phyloP scores from a whole-genome alignment of 2,888 invertebrate species.

The Nomada fabriciana region DNA sequence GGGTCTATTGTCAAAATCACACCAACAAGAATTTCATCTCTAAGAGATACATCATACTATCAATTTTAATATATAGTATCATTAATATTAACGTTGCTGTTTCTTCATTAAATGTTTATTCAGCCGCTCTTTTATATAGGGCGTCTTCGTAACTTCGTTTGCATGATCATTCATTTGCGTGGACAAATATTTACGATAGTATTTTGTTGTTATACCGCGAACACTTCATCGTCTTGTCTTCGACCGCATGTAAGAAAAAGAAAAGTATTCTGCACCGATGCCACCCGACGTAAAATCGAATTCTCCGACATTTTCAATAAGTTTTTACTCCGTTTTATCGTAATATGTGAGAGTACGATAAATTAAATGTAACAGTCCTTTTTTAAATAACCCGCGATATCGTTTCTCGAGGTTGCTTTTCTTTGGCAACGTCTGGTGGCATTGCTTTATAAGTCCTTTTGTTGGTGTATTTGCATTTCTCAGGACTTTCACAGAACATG shows the following conservation, averaged over 20 bases:
- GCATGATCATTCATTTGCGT: slow-evolving; percentile 24
- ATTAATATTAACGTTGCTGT: not conserved
- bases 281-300: slow-evolving; percentile 11
- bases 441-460: slow-evolving; percentile 26
- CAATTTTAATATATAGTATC: slow-evolving; percentile 13
- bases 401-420: slow-evolving; percentile 36
- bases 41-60: not conserved
- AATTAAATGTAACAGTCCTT: slow-evolving; percentile 18
- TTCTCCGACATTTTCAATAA: not conserved
- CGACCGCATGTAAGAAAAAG: not conserved
- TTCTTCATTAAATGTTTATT: slow-evolving; percentile 15
- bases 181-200: slow-evolving; percentile 20
- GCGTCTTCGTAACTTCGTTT: slow-evolving; percentile 14
- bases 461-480: slow-evolving; percentile 66
- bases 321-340: not conserved
- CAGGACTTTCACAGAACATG: slow-evolving; percentile 68
- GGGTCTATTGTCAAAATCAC: slow-evolving; percentile 20
- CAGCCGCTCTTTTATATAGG: not conserved
- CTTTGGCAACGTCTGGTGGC: slow-evolving; percentile 56
- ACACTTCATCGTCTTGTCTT: not conserved
- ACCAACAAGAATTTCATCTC: slow-evolving; percentile 9
- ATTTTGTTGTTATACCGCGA: slow-evolving; percentile 22
- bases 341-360: slow-evolving; percentile 1
- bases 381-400: slow-evolving; percentile 62
- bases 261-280: slow-evolving; percentile 23